Base-by-base conservation (phyloP, 2,888 invertebrate species). In the Meta bourneti region DNA sequence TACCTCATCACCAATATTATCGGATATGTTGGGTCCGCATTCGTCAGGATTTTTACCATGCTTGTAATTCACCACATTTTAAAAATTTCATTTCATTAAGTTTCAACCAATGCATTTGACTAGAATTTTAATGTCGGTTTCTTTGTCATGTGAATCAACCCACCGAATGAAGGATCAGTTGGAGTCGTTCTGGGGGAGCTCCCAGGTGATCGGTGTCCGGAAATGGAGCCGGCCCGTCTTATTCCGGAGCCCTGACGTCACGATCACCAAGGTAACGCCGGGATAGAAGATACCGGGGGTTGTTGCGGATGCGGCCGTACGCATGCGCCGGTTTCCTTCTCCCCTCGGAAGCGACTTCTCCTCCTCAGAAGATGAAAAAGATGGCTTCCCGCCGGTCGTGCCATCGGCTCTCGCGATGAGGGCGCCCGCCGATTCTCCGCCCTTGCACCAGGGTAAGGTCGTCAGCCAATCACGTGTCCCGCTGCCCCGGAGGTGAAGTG, bases 271-370 rank as follows among this genome's bases (percentile, higher is more conserved):
- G 80, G 84, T 34, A 81, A 92, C 89, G 88, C 91, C 88, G 88
- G 91, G 91, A 92, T 92, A 88, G 75, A 74, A 87, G 75, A 71
- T 74, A 81, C 82, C 75, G 75, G 84, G 91, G 83, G 89, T 70
- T 88, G 84, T 89, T 88, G 91, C 84, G 80, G 88, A 89, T 92
- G 79, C 74, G 11, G 5, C n/a, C 71, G 61, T 16, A 83, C 82
- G 91, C 89, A 80, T 80, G 88, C 89, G 84, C 75, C 52, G 49
- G 34, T 19, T 49, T 19, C 51, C 69, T 83, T 88, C 84, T 78
- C 54, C 34, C n/a, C 48, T n/a, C 19, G 70, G 34, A 69, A 70
- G 51, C 13, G 69, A 5, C 69, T 49, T 48, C 74, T 77, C 69
- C 78, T 49, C 70, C 8, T 61, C 91, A 89, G 89, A 84, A 69